A percentile compares a stretch with the other conserved stretches of the same genome.
Evolutionary conservation across 2,113 vertebrate genomes (phyloP).

Genomic region (Microcebus tavaratra): DNA sequence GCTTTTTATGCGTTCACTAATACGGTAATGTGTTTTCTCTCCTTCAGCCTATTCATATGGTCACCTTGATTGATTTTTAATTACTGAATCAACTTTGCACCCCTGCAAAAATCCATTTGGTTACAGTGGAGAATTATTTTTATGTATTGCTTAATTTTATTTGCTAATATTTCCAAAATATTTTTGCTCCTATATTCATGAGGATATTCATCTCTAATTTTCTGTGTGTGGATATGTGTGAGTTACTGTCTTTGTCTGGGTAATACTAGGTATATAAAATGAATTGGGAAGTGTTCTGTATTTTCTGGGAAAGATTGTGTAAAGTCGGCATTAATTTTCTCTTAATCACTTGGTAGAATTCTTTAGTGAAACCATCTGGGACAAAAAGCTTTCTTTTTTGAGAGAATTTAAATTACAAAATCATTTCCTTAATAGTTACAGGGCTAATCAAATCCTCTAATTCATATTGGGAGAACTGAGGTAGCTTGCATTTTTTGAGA

Average conservation of each 20-base stretch:
- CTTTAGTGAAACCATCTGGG: slow-evolving; percentile 9
- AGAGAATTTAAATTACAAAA: slow-evolving; percentile 5
- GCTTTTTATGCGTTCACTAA: neutral
- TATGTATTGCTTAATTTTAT: neutral
- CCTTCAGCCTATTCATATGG: neutral
- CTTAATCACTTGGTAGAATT: slow-evolving; percentile 38
- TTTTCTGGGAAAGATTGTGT: neutral
- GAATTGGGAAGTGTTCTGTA: neutral
- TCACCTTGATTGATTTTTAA: neutral
- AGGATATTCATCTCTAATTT: neutral
- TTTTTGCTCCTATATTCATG: neutral
- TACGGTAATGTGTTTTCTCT: neutral
- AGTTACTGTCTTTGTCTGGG: neutral
- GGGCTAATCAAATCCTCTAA: neutral
- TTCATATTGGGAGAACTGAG: neutral
- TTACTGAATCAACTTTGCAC: neutral
- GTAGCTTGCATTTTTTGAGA: neutral
- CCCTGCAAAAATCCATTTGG: neutral
- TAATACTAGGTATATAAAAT: neutral
- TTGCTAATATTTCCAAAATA: neutral
- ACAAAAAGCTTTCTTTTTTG: neutral
- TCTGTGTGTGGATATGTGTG: neutral
- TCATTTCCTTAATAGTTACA: neutral
- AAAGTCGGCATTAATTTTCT: slow-evolving; percentile 40
- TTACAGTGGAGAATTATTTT: neutral